phyloP scores from a whole-genome alignment of 2,113 vertebrate genomes.

The Notechis scutatus region DNA sequence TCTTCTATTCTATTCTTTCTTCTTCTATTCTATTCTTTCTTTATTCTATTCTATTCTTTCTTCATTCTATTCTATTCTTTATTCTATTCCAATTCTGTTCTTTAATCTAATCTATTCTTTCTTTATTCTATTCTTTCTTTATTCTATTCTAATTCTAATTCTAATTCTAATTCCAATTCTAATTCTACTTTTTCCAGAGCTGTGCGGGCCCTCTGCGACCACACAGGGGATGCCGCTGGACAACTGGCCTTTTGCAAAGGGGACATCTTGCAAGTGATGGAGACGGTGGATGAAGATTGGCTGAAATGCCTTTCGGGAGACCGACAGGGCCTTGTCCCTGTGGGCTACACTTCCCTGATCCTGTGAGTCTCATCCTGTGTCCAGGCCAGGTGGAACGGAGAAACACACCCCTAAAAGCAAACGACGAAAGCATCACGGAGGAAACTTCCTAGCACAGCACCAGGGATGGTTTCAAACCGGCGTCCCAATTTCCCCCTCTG shows the following conservation, averaged over 20 bases:
- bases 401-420: not conserved
- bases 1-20: no score
- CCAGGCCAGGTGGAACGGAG: not conserved
- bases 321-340: slow-evolving; percentile 81
- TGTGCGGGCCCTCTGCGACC: slow-evolving; percentile 86
- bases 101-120: no score
- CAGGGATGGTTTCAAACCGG: no score
- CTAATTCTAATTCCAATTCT: no score
- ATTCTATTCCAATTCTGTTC: no score
- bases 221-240: slow-evolving; percentile 65
- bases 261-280: slow-evolving; percentile 82
- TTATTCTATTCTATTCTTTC: no score
- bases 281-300: slow-evolving; percentile 90
- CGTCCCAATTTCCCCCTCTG: no score
- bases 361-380: slow-evolving; percentile 57
- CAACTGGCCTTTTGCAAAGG: slow-evolving; percentile 87
- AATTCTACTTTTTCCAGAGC: slow-evolving; percentile 65
- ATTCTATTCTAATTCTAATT: no score
- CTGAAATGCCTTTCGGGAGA: slow-evolving; percentile 86
- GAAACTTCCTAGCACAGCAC: not conserved
- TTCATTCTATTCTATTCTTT: no score
- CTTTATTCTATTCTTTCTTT: no score
- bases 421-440: not conserved
- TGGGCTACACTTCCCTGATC: slow-evolving; percentile 91
- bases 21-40: no score